Conservation (phyloP, 2,797 vertebrate species). For the Melanotaenia pygmaea region DNA sequence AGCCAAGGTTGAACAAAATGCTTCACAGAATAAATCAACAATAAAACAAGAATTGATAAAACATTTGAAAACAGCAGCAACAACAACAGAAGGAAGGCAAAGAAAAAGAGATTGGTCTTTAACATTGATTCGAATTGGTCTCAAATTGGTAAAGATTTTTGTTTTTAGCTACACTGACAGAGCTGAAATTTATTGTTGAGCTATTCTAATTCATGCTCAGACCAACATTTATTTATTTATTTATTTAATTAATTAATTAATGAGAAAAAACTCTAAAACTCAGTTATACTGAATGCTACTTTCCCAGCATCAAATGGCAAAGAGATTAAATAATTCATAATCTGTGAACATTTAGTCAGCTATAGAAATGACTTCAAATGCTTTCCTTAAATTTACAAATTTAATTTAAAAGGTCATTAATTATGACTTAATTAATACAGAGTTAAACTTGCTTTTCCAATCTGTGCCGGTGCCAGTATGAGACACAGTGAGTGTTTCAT, state of each 20-base stretch:
- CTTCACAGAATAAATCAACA: not conserved
- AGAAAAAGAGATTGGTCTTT: not conserved
- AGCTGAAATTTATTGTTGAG: not conserved
- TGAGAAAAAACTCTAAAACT: not conserved
- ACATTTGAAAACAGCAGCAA: not conserved
- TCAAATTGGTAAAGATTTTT: not conserved
- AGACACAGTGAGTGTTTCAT: not conserved
- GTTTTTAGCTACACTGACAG: not conserved
- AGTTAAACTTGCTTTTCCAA: not conserved
- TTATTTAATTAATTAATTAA: too few species aligned
- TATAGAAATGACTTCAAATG: not conserved
- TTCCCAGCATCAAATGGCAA: not conserved
- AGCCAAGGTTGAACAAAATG: not conserved
- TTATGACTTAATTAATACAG: not conserved
- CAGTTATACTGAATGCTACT: not conserved
- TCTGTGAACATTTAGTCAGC: not conserved
- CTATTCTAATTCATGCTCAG: too few species aligned
- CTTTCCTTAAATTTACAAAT: not conserved
- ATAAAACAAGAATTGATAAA: not conserved
- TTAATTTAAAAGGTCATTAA: not conserved
- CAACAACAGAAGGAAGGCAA: not conserved
- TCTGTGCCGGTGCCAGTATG: too few species aligned
- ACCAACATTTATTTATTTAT: too few species aligned
- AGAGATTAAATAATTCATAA: too few species aligned
- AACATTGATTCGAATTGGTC: not conserved